Conservation (phyloP, 2,888 invertebrate species). For the Noctuana brunneofusca region DNA sequence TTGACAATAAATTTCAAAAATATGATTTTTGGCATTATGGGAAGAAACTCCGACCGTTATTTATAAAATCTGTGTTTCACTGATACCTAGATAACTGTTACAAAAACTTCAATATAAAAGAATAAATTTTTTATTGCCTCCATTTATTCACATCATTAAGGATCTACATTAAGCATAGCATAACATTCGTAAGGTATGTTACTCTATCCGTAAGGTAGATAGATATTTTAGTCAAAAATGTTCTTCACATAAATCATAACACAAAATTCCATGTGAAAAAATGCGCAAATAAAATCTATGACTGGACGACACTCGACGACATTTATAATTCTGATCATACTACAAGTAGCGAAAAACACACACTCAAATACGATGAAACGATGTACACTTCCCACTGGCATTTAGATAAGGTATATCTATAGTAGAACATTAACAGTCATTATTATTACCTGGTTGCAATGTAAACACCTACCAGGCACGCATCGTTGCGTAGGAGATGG, state of each 20-base stretch:
- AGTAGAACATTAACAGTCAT: slow-evolving; percentile 26
- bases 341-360: slow-evolving; percentile 28
- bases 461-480: slow-evolving; percentile 27
- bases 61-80: too few species aligned
- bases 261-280: neutral
- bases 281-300: neutral
- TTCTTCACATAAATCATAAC: neutral
- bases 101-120: too few species aligned
- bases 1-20: too few species aligned
- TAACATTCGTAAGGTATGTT: too few species aligned
- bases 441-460: slow-evolving; percentile 29
- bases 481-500: slow-evolving; percentile 32
- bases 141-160: too few species aligned
- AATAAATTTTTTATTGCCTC: too few species aligned
- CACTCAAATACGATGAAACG: slow-evolving; percentile 18
- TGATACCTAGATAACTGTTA: too few species aligned
- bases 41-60: too few species aligned
- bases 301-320: neutral
- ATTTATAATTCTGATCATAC: neutral
- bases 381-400: slow-evolving; percentile 20
- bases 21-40: too few species aligned
- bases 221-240: too few species aligned
- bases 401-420: slow-evolving; percentile 34
- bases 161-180: too few species aligned
- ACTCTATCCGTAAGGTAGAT: too few species aligned